Evolutionary conservation across 2,797 vertebrate genomes (phyloP).

Genomic region (Poeciliopsis turneri): DNA sequence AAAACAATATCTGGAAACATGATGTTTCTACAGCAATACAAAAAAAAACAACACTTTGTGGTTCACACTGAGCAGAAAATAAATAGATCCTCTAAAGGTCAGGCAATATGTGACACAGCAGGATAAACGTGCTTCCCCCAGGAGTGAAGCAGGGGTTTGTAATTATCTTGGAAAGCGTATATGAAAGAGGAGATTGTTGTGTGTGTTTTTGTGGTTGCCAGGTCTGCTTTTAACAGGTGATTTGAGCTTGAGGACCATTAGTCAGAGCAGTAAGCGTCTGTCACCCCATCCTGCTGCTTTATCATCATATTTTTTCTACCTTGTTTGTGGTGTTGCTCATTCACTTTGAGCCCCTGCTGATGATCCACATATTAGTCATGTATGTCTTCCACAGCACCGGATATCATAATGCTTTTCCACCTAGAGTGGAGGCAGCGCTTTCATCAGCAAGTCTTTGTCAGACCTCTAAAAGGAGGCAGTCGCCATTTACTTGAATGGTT

Average conservation of each 20-base stretch:
- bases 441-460: neutral
- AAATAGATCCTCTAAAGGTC: neutral
- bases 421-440: neutral
- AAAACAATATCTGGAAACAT: neutral
- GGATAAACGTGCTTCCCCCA: neutral
- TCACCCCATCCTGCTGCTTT: neutral
- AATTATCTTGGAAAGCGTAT: neutral
- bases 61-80: neutral
- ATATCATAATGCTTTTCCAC: neutral
- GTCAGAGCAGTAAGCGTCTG: neutral
- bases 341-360: neutral
- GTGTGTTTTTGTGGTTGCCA: neutral
- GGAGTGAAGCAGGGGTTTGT: neutral
- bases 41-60: neutral
- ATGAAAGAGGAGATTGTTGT: neutral
- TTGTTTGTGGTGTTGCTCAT: neutral
- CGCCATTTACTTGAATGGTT: neutral
- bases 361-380: neutral
- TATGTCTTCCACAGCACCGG: neutral
- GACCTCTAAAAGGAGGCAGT: neutral
- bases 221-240: constrained; percentile 3
- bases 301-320: neutral
- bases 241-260: neutral
- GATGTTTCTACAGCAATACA: neutral
- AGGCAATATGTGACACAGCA: neutral